Evolutionary conservation across 2,113 vertebrate genomes (phyloP).

Genomic region (Melozone crissalis): DNA sequence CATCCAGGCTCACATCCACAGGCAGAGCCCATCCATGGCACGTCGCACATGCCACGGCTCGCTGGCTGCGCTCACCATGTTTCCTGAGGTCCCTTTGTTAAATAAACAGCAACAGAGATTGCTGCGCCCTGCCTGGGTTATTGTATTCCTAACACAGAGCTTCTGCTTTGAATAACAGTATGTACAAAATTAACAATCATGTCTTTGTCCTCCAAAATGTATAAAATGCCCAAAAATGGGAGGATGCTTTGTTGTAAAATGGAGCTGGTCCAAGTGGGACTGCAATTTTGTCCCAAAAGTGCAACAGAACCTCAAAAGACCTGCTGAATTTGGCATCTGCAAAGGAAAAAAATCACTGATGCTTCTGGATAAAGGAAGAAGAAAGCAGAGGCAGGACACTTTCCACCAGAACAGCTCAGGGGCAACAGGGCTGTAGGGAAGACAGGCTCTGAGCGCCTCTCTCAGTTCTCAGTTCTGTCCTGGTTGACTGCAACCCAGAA

Average conservation of each 20-base stretch:
- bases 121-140: not conserved
- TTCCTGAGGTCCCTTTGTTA: constrained; percentile 28
- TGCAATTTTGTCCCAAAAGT: not conserved
- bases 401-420: not conserved
- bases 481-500: not conserved
- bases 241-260: not conserved
- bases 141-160: not conserved
- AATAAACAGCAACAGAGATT: constrained; percentile 20
- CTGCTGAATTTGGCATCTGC: not conserved
- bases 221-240: not conserved
- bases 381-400: not conserved
- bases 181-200: not conserved
- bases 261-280: not conserved
- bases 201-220: not conserved
- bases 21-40: not conserved
- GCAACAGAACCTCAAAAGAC: not conserved
- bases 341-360: not conserved
- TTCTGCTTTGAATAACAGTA: constrained; percentile 22
- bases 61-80: not conserved
- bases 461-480: not conserved
- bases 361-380: not conserved
- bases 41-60: not conserved
- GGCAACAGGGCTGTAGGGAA: not conserved
- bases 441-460: not conserved
- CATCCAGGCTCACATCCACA: not conserved